Evolutionary conservation across 2,888 invertebrate species (phyloP), one percentile per base, ranked within the genome.

Genomic region (Heliothis peltigera): DNA sequence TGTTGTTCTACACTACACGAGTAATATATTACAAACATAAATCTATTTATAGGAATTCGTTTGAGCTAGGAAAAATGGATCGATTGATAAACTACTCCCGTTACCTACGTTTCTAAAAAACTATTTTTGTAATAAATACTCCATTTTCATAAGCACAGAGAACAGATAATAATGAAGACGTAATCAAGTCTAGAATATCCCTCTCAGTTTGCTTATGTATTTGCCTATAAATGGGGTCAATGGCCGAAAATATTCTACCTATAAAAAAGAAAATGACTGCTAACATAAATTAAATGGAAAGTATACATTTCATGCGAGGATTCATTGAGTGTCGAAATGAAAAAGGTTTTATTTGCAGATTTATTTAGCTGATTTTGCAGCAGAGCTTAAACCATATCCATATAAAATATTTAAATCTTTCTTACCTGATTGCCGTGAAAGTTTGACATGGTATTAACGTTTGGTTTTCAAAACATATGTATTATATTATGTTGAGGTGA

Each of bases 201-300:
- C 17, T 32, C 39, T n/a, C n/a, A 35, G 53, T 43, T 25, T 42
- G 39, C 25, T 21, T 28, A 64, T 49, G 48, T 57, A 64, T 49
- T 64, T 28, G 52, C 44, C 49, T 54, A 52, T 59, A 55, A 70
- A 69, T 66, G n/a, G 17, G 21, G 47, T 17, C 54, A 44, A 28
- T 52, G 67, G 42, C 46, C 49, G 59, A 65, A 65, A 72, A 70
- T 66, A 72, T 17, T 35, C 46, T 21, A 10, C 32, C 66, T 72
- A 72, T 70, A 65, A 66, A 25, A 70, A 65, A 66, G 49, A 43
- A 54, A 58, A 73, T 66, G 46, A 52, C 35, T 21, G 47, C 67
- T 73, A 55, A 67, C 54, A 59, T 66, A 73, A 66, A 58, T 72
- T 72, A 32, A 65, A 65, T 51, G 49, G 42, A 72, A 64, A 32